Base-by-base conservation (phyloP, 2,888 invertebrate genomes). In the Thecocarcelia acutangulata region DNA sequence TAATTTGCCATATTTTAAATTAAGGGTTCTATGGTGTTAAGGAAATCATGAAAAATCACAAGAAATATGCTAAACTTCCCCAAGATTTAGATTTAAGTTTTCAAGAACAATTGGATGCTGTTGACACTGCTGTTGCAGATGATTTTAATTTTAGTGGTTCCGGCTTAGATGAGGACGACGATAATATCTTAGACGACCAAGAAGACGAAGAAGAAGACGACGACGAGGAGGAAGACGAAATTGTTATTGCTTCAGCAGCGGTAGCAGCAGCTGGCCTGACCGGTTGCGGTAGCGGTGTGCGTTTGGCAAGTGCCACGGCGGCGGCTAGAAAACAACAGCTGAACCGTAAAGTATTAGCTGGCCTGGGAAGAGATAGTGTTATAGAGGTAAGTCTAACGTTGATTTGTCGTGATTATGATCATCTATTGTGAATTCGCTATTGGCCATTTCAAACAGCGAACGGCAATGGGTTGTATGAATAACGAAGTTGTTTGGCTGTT, bases 11-110 rank as follows among this genome's bases (percentile, higher is more conserved):
- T 5, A 24, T 24, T 24, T 24, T 24, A 24, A 24, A 24, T 24
- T 24, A 24, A 24, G 3, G 33, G 33, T 50, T 58, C 15, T 69
- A 42, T 59, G 50, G 68, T 50, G 58, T 24, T 28, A 8, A 54
- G 73, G n/a, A 75, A 77, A 78, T 59, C 69, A 90, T 90, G 90
- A 90, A 90, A 90, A 87, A 87, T 85, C 89, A 90, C 85, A 90
- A 89, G 85, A 90, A 90, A 86, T 90, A 90, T 89, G 89, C 87
- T 69, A 90, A 90, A 87, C 85, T 90, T 82, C 89, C 90, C 85
- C 90, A 90, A 87, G 90, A 90, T 87, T 88, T 89, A 86, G 90
- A 90, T 88, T 86, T 90, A 85, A 90, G 89, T 86, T 90, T 87
- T 84, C 87, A 89, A 86, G 88, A 88, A 81, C 88, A 88, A 84